These are phyloP conservation scores for Galerucella nymphaeae DNA, from an alignment of 2,888 invertebrate species.

Conservation along the genomic window DNA sequence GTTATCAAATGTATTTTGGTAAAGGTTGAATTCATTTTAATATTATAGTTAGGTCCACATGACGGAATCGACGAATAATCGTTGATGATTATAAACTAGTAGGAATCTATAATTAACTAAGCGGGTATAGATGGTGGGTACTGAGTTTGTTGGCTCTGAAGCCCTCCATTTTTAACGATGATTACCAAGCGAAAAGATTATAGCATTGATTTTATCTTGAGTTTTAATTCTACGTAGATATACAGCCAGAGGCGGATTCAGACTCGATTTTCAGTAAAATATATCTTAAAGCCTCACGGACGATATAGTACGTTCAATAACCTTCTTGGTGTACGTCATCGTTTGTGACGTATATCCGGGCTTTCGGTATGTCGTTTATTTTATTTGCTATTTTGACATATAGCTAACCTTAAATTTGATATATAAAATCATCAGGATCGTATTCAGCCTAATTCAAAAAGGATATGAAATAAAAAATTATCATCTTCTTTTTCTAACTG, in stretches of 20 bases:
- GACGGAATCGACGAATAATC: neutral
- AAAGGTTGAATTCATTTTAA: constrained; percentile 8
- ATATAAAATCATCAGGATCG: too few species aligned
- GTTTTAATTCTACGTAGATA: neutral
- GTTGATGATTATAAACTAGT: constrained; percentile 1
- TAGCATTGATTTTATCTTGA: neutral
- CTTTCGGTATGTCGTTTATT: too few species aligned
- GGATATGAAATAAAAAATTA: too few species aligned
- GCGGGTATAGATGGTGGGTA: neutral
- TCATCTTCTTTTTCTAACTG: too few species aligned
- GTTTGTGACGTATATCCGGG: too few species aligned
- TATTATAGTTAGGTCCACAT: neutral
- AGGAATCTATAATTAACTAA: neutral
- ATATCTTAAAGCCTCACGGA: too few species aligned
- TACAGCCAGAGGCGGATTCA: neutral
- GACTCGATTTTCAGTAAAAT: too few species aligned
- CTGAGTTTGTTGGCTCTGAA: neutral
- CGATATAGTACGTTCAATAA: too few species aligned
- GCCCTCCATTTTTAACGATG: neutral
- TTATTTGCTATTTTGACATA: too few species aligned
- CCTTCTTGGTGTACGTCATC: too few species aligned
- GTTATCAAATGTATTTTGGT: neutral
- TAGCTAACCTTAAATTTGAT: too few species aligned
- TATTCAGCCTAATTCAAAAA: too few species aligned
- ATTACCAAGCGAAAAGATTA: neutral